Base-by-base conservation (phyloP, 1,140 invertebrate species). In the Conus ventricosus region DNA sequence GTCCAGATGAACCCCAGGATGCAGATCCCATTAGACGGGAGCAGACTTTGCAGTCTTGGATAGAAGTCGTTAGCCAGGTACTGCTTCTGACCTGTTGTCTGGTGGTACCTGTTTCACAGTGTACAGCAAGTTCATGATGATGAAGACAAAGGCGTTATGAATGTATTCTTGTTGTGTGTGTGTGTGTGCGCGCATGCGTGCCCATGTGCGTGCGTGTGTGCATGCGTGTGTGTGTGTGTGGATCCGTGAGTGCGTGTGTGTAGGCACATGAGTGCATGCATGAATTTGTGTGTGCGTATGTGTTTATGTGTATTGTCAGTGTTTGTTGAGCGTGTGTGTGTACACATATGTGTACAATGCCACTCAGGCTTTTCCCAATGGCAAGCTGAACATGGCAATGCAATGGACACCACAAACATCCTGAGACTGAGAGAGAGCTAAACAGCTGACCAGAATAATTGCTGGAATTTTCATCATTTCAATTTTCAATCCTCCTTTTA, bases 1-100 rank as follows among this genome's bases (percentile, higher is more conserved):
- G 93, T 92, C 93, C 92, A 93, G 5, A 89, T 88, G 3, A 94
- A 78, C 23, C 93, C 93, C 67, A 93, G 85, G 54, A 94, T 90
- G 84, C 93, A 91, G 39, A 89, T 85, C 13, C 91, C 92, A 92
- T 94, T 89, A 15, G 57, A 88, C 15, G 93, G 93, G 3, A 91
- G 88, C 17, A 89, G 75, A 25, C 88, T 91, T 63, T 90, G 82
- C n/a, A 94, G 84, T 20, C 87, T 86, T 8, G 89, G 89, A 85
- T 90, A 92, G 60, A 94, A 90, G 83, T 93, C 93, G 27, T 87
- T 90, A 4, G 91, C 92, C 81, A 92, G 87, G 80, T 91, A 91
- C 85, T 93, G 93, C 82, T 90, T 88, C 39, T 93, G 87, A 25
- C 88, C 87, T 60, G 92, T 93, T 13, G 88, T 81, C 55, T 88